Evolutionary conservation across 2,113 vertebrate species (phyloP).

Genomic region (Zonotrichia leucophrys): DNA sequence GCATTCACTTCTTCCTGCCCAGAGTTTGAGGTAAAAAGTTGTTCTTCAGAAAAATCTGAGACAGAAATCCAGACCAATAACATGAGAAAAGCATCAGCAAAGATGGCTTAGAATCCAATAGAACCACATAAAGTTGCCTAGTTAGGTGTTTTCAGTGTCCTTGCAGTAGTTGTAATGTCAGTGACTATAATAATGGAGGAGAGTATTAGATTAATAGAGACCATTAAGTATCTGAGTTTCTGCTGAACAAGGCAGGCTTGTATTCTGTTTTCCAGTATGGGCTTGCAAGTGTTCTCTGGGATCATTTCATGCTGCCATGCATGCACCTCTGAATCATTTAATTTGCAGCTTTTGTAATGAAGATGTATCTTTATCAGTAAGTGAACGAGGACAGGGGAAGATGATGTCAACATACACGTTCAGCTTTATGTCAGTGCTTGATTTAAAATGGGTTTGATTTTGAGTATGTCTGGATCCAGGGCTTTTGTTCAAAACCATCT

Average conservation of each 20-base stretch:
- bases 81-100: background rate
- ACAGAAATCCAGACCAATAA: background rate
- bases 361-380: background rate
- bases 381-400: background rate
- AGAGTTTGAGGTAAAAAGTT: background rate
- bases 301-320: background rate
- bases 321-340: background rate
- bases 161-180: background rate
- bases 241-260: background rate
- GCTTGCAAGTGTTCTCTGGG: background rate
- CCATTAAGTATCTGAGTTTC: background rate
- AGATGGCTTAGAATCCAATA: background rate
- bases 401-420: background rate
- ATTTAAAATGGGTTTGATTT: background rate
- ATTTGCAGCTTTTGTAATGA: background rate
- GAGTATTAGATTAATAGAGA: background rate
- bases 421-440: background rate
- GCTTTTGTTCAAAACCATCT: background rate
- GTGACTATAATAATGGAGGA: background rate
- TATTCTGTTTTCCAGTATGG: background rate
- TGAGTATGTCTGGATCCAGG: background rate
- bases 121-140: background rate
- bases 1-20: background rate
- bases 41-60: background rate
- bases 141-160: background rate